Evolutionary conservation across 2,888 invertebrate species (phyloP), one percentile per base, ranked within the genome.

Genomic region (Trichogramma dendrolimi): DNA sequence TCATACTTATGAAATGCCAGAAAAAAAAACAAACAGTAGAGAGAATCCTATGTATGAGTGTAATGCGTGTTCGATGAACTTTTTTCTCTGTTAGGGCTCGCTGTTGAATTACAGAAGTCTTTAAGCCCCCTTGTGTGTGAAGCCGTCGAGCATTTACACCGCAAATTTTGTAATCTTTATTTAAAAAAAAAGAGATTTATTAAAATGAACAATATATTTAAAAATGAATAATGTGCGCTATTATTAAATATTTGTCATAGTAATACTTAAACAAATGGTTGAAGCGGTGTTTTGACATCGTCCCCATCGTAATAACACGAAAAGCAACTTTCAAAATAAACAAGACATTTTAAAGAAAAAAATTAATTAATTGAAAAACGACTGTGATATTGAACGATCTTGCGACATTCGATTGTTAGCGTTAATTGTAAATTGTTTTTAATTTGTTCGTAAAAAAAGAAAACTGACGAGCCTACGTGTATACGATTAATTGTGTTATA

Each of bases 341-440:
- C 27, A 27, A 27, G 27, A 27, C 27, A 27, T 27, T 27, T 27
- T 27, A 27, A 27, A 27, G 27, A 27, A 71, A 75, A 75, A 68
- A 70, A 72, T 71, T 71, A 71, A 71, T 76, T 73, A 75, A 74
- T 72, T 70, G 71, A 75, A 74, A 77, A 76, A 77, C 77, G 76
- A 79, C 79, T 79, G 79, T 79, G 79, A 79, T 79, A 79, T 76
- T 74, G 73, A 78, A 77, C 78, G 78, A 79, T 78, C 78, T 78
- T 76, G 77, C 72, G 75, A 77, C 78, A 79, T 77, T 78, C 76
- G 76, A 76, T 78, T 75, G 73, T 27, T 54, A 51, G 58, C 54
- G 59, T 64, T 61, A 59, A 47, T 48, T 59, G 47, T 61, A 48
- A 48, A 44, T 11, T 47, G 57, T 62, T 58, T 51, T 50, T 57